Conservation (phyloP, 2,797 vertebrate species). For the Squalus acanthias region DNA sequence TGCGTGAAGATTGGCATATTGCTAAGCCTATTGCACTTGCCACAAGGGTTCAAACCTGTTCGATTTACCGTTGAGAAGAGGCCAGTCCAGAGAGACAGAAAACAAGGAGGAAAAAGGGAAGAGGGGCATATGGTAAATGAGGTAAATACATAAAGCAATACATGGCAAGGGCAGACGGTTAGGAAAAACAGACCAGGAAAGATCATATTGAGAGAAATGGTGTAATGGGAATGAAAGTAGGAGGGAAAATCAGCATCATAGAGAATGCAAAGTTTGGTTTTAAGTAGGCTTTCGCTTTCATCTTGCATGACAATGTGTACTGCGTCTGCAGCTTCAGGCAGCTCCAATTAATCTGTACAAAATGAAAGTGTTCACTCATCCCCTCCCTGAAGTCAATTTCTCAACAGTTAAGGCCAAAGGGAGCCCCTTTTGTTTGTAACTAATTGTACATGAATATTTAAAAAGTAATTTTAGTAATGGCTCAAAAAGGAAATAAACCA, state of each 20-base stretch:
- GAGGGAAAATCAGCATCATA: not conserved
- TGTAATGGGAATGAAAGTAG: not conserved
- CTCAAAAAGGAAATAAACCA: not conserved
- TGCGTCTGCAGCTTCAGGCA: not conserved
- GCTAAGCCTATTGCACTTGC: not conserved
- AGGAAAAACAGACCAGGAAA: not conserved
- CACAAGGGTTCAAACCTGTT: not conserved
- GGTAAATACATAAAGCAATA: not conserved
- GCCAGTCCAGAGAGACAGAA: not conserved
- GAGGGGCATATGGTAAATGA: not conserved
- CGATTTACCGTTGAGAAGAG: not conserved
- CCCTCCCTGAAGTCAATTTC: not conserved
- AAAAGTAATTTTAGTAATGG: not conserved
- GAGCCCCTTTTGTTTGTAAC: not conserved
- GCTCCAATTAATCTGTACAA: conserved; percentile 5
- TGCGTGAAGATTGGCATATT: not conserved
- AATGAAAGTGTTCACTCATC: not conserved
- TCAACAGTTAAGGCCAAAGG: not conserved
- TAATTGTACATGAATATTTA: not conserved
- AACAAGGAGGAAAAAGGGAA: not conserved
- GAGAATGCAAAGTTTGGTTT: not conserved
- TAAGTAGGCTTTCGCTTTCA: not conserved
- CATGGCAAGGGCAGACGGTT: not conserved
- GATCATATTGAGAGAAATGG: not conserved
- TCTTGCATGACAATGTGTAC: not conserved